Base-by-base conservation (phyloP, 2,888 invertebrate species). In the Flabesymbios commensalis region DNA sequence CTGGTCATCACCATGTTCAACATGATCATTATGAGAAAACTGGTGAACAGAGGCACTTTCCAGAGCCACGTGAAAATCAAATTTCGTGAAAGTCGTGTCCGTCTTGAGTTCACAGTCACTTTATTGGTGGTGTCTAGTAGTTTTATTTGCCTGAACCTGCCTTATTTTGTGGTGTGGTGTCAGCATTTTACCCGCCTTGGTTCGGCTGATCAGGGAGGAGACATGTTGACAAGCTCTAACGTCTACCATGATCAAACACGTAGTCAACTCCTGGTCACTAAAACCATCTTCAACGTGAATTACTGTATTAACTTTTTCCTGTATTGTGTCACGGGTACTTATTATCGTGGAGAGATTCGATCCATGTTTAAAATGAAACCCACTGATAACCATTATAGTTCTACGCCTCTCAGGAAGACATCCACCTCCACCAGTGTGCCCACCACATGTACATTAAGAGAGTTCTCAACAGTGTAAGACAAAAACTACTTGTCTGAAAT, bases 281-380 rank as follows among this genome's bases (percentile, higher is more conserved):
- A 75, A 24, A 73, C 75, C 3, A 73, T 78, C 28, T 77, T 76
- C 58, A 77, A 74, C 64, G 66, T 74, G 19, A 78, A 77, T 61
- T 78, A 78, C 54, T 76, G 76, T 47, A 71, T 77, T 36, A 77
- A 78, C 61, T 78, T 78, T 52, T 77, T 78, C 61, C 69, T 78
- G 36, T 78, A 78, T 65, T 73, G 74, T 63, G 64, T 77, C 7
- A 77, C 77, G 0, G 78, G 78, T 0, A 75, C 77, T 1, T 78
- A 75, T 51, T 78, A 77, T 63, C 60, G 78, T 17, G 71, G 72
- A 32, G 76, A 76, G 61, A 66, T 78, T 29, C n/a, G n/a, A n/a
- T n/a, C n/a, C n/a, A n/a, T n/a, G n/a, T n/a, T n/a, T n/a, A n/a
- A n/a, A n/a, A n/a, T n/a, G n/a, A n/a, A n/a, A n/a, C n/a, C n/a